phyloP scores from a whole-genome alignment of 2,113 vertebrate genomes.

The Zootoca vivipara region DNA sequence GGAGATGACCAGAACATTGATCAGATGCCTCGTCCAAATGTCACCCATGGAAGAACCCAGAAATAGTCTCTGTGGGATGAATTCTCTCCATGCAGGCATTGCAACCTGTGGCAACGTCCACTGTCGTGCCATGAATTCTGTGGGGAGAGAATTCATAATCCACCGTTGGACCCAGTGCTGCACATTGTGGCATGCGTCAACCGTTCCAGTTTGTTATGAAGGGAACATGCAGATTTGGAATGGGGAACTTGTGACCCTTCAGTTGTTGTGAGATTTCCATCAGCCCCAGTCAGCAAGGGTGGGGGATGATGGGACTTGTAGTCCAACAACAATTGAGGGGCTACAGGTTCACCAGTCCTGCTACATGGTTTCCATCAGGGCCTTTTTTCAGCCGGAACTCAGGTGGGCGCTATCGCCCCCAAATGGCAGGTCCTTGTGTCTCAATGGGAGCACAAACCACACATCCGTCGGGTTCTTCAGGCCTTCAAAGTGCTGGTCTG shows the following conservation, averaged over 20 bases:
- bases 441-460: too few relatives aligned
- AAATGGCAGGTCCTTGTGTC: too few relatives aligned
- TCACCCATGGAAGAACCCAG: neutral
- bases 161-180: neutral
- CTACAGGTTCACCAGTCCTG: neutral
- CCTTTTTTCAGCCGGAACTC: too few relatives aligned
- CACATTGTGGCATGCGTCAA: neutral
- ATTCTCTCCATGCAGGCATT: neutral
- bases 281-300: neutral
- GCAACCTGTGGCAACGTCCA: neutral
- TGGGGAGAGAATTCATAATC: too few relatives aligned
- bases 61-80: neutral
- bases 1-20: too few relatives aligned
- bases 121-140: neutral
- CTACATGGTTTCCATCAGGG: neutral
- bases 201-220: neutral
- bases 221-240: neutral
- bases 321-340: neutral
- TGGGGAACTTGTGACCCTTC: neutral
- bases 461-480: too few relatives aligned
- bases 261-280: neutral
- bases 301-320: neutral
- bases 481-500: slow-evolving; percentile 87
- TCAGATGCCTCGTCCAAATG: neutral
- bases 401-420: too few relatives aligned